Conservation (phyloP, 2,888 invertebrate genomes). For the Leucophenga maculata region DNA sequence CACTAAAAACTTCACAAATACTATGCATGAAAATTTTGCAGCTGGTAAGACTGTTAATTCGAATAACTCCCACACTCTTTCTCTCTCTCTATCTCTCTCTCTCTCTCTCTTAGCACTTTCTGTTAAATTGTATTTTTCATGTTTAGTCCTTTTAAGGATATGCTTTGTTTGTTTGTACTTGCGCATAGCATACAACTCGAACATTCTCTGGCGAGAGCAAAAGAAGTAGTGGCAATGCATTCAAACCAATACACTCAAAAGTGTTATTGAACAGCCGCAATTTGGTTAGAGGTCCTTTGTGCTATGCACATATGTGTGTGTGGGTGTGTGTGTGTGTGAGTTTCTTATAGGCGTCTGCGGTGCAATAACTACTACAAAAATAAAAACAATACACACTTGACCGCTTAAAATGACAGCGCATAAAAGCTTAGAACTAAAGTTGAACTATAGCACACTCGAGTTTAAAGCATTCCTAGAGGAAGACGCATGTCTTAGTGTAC, state of each 20-base stretch:
- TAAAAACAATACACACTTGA: constrained; percentile 44
- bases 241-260: background rate
- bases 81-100: background rate
- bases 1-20: too few relatives aligned
- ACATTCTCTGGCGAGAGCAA: too few relatives aligned
- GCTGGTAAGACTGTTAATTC: background rate
- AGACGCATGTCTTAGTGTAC: constrained; percentile 2
- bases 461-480: constrained; percentile 22
- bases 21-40: background rate
- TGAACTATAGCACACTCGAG: constrained; percentile 17
- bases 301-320: background rate
- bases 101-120: background rate
- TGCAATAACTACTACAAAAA: constrained; percentile 39
- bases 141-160: constrained; percentile 13
- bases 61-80: background rate
- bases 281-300: constrained; percentile 33
- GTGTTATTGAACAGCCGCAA: constrained; percentile 16
- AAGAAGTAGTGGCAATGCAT: background rate
- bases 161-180: constrained; percentile 18
- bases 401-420: constrained; percentile 36
- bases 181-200: background rate
- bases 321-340: background rate
- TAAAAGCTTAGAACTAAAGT: constrained; percentile 16
- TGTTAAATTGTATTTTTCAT: too few relatives aligned
- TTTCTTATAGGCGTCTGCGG: background rate